Percentiles rank a stretch among this genome's conserved stretches.
phyloP scores from a whole-genome alignment of 2,113 vertebrate genomes.

The Microcebus ravelobensis region DNA sequence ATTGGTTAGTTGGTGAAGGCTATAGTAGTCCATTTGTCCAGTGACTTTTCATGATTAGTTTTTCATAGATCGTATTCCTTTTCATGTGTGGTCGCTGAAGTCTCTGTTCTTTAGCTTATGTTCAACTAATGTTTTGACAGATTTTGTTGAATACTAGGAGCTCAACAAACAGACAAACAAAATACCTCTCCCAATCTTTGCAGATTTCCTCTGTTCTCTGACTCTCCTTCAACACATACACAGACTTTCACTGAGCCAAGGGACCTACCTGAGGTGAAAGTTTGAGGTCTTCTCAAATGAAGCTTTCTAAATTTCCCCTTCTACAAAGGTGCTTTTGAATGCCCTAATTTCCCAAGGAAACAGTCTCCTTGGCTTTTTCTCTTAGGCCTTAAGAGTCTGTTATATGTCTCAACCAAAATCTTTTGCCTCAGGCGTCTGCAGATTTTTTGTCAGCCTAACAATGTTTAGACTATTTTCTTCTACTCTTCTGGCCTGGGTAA shows the following conservation, averaged over 20 bases:
- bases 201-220: not conserved
- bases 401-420: not conserved
- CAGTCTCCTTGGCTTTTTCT: not conserved
- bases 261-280: not conserved
- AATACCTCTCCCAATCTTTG: not conserved
- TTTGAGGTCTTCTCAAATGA: not conserved
- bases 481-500: not conserved
- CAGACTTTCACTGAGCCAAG: not conserved
- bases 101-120: constrained; percentile 3
- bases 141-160: not conserved
- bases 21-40: not conserved
- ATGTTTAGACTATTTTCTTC: not conserved
- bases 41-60: not conserved
- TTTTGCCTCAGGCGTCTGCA: not conserved
- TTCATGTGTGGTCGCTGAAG: not conserved
- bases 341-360: not conserved
- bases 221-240: not conserved
- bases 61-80: not conserved
- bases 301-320: not conserved
- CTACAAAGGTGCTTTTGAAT: not conserved
- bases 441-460: not conserved
- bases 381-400: not conserved
- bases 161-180: not conserved
- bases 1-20: not conserved
- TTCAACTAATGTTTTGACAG: not conserved